These are phyloP conservation scores for Euzetes globulus DNA, from an alignment of 2,888 invertebrate genomes.

Conservation along the genomic window DNA sequence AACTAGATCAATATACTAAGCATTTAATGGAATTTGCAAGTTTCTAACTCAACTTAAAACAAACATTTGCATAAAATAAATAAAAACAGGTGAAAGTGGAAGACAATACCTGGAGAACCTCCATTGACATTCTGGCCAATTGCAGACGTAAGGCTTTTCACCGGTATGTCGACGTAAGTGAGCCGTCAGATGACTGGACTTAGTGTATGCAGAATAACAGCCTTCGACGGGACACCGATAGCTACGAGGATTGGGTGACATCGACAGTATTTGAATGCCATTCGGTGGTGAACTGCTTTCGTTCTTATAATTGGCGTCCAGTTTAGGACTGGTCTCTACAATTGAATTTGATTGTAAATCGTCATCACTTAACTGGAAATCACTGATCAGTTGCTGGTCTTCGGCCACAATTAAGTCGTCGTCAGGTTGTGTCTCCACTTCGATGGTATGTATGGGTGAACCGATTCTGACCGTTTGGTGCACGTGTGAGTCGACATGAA, in stretches of 20 bases:
- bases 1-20: background rate
- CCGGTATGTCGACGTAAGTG: constrained; percentile 35
- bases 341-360: no score
- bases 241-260: constrained; percentile 13
- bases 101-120: constrained; percentile 17
- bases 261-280: background rate
- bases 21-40: background rate
- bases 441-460: constrained; percentile 20
- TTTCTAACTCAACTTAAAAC: background rate
- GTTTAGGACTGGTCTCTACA: background rate
- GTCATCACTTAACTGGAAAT: constrained; percentile 12
- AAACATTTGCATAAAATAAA: background rate
- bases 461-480: constrained; percentile 2
- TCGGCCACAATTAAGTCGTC: background rate
- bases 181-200: constrained; percentile 34
- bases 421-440: constrained; percentile 23
- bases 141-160: constrained; percentile 35
- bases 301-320: background rate
- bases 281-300: background rate
- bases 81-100: background rate
- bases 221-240: constrained; percentile 32
- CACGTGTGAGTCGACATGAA: constrained; percentile 29
- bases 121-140: constrained; percentile 30
- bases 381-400: background rate
- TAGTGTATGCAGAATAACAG: constrained; percentile 32